Evolutionary conservation across 1,140 invertebrate species (phyloP).

Genomic region (Heterodera schachtii): DNA sequence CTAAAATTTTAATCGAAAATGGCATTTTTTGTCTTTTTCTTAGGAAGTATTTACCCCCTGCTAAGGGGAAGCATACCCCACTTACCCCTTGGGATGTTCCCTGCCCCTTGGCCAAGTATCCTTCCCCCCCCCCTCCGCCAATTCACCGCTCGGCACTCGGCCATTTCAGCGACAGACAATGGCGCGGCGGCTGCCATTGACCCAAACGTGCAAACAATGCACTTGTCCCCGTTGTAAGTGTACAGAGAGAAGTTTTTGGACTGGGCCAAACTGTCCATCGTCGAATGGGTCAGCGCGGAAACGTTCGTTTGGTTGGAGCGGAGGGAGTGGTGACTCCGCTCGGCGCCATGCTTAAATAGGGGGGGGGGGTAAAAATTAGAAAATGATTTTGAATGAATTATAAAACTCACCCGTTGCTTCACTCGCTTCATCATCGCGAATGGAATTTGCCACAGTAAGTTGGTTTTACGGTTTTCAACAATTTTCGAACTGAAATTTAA

Average conservation of each 20-base stretch:
- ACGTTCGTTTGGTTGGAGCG: conserved; percentile 43
- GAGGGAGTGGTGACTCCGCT: conserved; percentile 2
- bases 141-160: conserved; percentile 44
- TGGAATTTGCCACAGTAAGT: conserved; percentile 55
- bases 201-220: conserved; percentile 51
- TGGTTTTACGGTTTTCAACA: conserved; percentile 46
- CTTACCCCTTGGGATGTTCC: too few relatives aligned
- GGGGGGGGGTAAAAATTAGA: background rate
- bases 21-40: too few relatives aligned
- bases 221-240: conserved; percentile 44
- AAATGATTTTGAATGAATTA: background rate
- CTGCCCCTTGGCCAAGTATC: too few relatives aligned
- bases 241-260: conserved; percentile 57
- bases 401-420: background rate
- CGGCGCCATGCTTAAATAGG: background rate
- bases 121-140: background rate
- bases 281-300: conserved; percentile 56
- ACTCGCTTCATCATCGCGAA: conserved; percentile 23
- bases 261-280: conserved; percentile 56
- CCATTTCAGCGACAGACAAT: conserved; percentile 40
- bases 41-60: too few relatives aligned
- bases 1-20: too few relatives aligned
- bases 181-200: conserved; percentile 25
- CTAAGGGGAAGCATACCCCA: too few relatives aligned
- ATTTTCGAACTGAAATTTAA: conserved; percentile 37